Percentiles rank a stretch among this genome's conserved stretches.
These are phyloP conservation scores for Agriopis marginaria DNA, from an alignment of 2,888 invertebrate genomes.

Conservation along the genomic window DNA sequence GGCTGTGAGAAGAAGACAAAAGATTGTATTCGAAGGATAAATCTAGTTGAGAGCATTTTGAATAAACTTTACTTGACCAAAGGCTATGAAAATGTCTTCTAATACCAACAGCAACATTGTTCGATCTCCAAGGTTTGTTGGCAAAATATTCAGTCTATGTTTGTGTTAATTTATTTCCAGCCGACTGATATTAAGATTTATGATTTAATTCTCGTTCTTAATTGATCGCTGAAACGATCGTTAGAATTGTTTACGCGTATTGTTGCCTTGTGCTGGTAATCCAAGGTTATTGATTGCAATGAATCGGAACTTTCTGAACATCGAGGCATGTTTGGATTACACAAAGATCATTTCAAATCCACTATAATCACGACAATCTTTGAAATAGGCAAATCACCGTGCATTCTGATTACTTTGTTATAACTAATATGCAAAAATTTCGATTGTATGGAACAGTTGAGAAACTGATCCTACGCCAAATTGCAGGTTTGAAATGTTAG, in stretches of 20 bases:
- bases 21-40: neutral
- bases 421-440: constrained; percentile 11
- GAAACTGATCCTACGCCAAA: neutral
- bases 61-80: neutral
- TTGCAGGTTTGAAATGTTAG: neutral
- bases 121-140: constrained; percentile 1
- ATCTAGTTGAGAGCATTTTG: neutral
- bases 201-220: constrained; percentile 32
- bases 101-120: constrained; percentile 32
- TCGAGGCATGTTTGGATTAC: constrained; percentile 17
- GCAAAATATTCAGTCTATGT: constrained; percentile 14
- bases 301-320: constrained; percentile 19
- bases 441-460: neutral
- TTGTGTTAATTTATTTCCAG: constrained; percentile 24
- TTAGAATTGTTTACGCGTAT: constrained; percentile 28
- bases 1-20: neutral
- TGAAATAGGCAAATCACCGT: constrained; percentile 15
- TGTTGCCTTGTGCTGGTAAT: constrained; percentile 29
- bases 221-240: constrained; percentile 36
- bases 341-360: constrained; percentile 24
- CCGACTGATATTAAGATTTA: constrained; percentile 29
- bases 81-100: neutral
- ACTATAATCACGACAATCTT: constrained; percentile 22
- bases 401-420: constrained; percentile 19
- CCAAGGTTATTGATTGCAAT: constrained; percentile 29